Percentiles rank a stretch among this genome's conserved stretches.
Conservation (phyloP, 2,797 vertebrate genomes). For the Myotis planiceps region DNA sequence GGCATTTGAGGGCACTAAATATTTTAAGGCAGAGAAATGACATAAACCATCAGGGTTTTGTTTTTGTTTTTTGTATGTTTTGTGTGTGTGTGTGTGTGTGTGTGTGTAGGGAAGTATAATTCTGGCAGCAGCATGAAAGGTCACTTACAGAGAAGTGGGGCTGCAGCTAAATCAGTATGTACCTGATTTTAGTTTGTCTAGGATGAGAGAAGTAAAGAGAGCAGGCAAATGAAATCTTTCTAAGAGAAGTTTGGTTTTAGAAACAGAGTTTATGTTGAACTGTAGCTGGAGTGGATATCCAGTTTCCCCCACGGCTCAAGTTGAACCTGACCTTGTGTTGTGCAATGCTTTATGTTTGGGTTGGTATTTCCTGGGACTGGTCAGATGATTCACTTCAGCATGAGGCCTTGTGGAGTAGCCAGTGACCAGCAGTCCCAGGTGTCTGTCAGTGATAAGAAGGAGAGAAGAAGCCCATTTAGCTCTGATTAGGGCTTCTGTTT, state of each 20-base stretch:
- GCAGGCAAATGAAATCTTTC: not conserved
- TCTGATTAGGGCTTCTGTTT: not conserved
- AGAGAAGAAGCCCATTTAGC: conserved; percentile 27
- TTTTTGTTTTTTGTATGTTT: not conserved
- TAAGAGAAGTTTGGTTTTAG: conserved; percentile 16
- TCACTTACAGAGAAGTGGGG: not conserved
- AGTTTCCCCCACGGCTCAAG: not conserved
- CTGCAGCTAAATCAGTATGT: not conserved
- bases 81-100: too few species aligned
- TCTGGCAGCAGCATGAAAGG: not conserved
- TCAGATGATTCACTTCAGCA: not conserved
- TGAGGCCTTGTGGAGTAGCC: not conserved
- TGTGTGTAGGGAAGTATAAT: not conserved
- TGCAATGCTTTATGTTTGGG: not conserved
- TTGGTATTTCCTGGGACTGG: not conserved
- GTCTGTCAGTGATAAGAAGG: conserved; percentile 75
- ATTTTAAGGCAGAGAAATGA: conserved; percentile 28
- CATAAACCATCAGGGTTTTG: not conserved
- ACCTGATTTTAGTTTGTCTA: conserved; percentile 45
- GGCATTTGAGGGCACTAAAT: not conserved
- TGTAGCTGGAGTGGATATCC: not conserved
- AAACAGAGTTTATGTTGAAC: not conserved
- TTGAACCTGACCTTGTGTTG: not conserved
- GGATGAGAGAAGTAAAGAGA: not conserved
- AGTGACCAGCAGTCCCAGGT: conserved; percentile 54